Conservation (phyloP, 1,140 invertebrate species). For the Halyomorpha halys region DNA sequence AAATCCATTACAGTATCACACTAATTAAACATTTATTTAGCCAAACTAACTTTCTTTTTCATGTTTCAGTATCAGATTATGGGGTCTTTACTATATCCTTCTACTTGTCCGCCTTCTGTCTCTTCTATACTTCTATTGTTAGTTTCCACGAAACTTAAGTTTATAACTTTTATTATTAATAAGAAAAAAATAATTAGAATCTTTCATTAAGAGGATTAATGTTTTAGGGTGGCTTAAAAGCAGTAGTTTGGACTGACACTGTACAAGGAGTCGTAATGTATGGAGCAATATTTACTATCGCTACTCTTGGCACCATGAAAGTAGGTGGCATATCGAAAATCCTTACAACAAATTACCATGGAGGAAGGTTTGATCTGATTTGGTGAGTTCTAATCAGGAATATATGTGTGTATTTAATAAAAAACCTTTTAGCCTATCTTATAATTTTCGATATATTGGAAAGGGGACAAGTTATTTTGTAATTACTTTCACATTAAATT, state of each 20-base stretch:
- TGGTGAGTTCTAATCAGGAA: not conserved
- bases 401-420: no score
- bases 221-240: conserved; percentile 8
- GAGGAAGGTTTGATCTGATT: not conserved
- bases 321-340: not conserved
- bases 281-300: not conserved
- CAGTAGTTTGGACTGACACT: conserved; percentile 14
- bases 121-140: not conserved
- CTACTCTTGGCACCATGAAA: conserved; percentile 8
- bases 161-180: not conserved
- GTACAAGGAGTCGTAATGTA: not conserved
- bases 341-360: not conserved
- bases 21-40: no score
- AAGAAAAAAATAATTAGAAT: not conserved
- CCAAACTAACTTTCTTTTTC: no score
- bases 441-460: no score
- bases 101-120: not conserved
- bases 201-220: not conserved
- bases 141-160: not conserved
- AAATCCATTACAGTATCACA: no score
- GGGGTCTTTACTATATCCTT: not conserved
- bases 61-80: not conserved
- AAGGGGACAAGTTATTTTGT: no score
- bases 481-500: no score
- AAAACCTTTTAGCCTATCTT: no score